Evolutionary conservation across 2,113 vertebrate species (phyloP).

Genomic region (Plecturocebus donacophilus): DNA sequence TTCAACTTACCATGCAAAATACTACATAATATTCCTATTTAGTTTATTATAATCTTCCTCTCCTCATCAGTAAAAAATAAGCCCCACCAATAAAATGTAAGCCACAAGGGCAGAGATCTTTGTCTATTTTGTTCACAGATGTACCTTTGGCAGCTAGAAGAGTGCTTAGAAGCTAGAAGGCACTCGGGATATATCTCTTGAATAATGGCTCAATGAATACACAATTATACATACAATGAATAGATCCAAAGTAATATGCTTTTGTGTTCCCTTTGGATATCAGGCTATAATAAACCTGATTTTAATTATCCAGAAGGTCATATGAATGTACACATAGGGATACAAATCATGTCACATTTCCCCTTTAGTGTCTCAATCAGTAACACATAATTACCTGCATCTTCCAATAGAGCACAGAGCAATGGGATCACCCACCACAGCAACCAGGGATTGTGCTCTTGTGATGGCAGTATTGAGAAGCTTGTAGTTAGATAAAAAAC

Average conservation of each 20-base stretch:
- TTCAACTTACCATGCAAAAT: neutral
- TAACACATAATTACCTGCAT: constrained; percentile 92
- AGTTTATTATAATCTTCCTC: neutral
- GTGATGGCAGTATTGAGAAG: constrained; percentile 99
- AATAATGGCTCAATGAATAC: neutral
- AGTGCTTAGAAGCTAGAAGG: neutral
- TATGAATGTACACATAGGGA: neutral
- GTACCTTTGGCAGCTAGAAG: neutral
- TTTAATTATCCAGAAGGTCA: constrained; percentile 3
- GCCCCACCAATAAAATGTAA: neutral
- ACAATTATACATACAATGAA: neutral
- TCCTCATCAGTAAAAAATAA: neutral
- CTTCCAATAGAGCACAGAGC: constrained; percentile 97
- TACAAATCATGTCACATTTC: constrained; percentile 40
- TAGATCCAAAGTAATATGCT: neutral
- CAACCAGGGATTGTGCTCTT: constrained; percentile 97
- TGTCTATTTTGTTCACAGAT: neutral
- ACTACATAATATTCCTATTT: neutral
- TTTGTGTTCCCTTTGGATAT: neutral
- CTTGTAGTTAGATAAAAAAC: constrained; percentile 99
- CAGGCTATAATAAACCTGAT: neutral
- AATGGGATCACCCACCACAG: constrained; percentile 98
- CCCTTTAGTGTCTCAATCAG: neutral
- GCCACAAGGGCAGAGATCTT: neutral
- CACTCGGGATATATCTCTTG: neutral